Evolutionary conservation across 2,797 vertebrate species (phyloP).

Genomic region (Morus bassanus): DNA sequence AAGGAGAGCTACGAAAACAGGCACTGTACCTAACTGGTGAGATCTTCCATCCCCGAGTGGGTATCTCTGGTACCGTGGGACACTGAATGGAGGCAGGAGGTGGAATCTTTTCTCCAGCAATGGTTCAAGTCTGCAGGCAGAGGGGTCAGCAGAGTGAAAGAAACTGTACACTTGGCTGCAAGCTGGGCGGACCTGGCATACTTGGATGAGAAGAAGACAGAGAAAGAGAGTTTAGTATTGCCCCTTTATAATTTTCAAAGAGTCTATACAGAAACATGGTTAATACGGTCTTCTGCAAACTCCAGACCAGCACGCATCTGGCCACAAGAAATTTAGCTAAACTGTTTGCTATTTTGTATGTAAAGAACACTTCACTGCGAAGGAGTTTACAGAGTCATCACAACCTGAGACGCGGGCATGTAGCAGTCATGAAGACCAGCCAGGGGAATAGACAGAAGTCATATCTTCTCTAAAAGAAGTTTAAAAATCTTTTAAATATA

Average conservation of each 20-base stretch:
- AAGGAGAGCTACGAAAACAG: not conserved
- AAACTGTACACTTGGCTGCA: constrained; percentile 97
- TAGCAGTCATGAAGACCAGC: not conserved
- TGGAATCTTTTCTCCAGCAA: constrained; percentile 91
- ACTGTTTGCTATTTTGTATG: not conserved
- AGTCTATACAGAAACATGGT: not conserved
- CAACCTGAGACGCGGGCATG: not conserved
- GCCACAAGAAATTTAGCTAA: not conserved
- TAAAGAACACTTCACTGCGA: not conserved
- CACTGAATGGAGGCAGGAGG: constrained; percentile 87
- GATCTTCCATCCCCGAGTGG: constrained; percentile 92
- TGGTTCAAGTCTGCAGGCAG: constrained; percentile 93
- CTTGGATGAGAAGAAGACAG: constrained; percentile 65
- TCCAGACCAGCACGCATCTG: not conserved
- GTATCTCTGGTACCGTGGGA: constrained; percentile 95
- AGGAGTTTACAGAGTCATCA: not conserved
- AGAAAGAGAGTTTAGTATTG: not conserved
- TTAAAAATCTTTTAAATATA: not conserved
- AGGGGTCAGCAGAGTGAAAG: constrained; percentile 97
- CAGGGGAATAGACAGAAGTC: not conserved
- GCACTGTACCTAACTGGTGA: constrained; percentile 84
- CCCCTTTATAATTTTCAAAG: not conserved
- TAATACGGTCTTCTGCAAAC: not conserved
- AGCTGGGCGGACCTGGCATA: constrained; percentile 89
- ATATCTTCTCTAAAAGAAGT: not conserved